These are phyloP conservation scores for Lordiphosa stackelbergi DNA, from an alignment of 1,140 invertebrate species.

Conservation along the genomic window DNA sequence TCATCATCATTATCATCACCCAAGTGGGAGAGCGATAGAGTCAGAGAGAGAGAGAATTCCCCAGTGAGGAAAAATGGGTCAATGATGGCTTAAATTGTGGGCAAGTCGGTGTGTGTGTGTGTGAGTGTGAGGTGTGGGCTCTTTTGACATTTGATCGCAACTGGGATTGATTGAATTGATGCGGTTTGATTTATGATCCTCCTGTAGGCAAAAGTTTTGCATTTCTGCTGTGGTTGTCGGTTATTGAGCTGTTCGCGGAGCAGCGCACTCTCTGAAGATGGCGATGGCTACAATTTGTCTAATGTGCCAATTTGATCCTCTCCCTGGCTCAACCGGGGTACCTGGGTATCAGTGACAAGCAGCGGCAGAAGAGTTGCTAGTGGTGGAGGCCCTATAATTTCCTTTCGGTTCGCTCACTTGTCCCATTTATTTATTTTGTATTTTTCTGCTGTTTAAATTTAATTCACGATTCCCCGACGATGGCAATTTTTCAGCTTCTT, in stretches of 20 bases:
- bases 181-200: conserved; percentile 52
- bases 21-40: too few relatives aligned
- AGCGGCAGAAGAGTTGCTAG: conserved; percentile 21
- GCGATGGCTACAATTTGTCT: conserved; percentile 61
- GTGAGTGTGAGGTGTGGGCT: conserved; percentile 35
- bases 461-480: conserved; percentile 61
- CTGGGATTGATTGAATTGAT: conserved; percentile 38
- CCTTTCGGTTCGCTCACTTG: conserved; percentile 54
- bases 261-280: neutral
- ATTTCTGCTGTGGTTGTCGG: conserved; percentile 30
- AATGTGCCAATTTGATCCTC: conserved; percentile 66
- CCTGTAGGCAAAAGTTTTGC: conserved; percentile 14
- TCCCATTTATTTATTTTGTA: conserved; percentile 75
- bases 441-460: conserved; percentile 70
- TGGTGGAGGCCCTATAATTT: conserved; percentile 62
- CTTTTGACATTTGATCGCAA: conserved; percentile 65
- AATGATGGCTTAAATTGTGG: conserved; percentile 74
- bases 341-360: conserved; percentile 49
- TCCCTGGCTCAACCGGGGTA: neutral
- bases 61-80: conserved; percentile 62
- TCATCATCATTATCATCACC: conserved; percentile 23
- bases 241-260: conserved; percentile 53
- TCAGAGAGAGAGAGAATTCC: conserved; percentile 30
- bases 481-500: conserved; percentile 43
- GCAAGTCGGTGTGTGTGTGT: conserved; percentile 20